Conservation (phyloP, 35 echinoderm and acorn worm species). For the Apostichopus parvimensis region DNA sequence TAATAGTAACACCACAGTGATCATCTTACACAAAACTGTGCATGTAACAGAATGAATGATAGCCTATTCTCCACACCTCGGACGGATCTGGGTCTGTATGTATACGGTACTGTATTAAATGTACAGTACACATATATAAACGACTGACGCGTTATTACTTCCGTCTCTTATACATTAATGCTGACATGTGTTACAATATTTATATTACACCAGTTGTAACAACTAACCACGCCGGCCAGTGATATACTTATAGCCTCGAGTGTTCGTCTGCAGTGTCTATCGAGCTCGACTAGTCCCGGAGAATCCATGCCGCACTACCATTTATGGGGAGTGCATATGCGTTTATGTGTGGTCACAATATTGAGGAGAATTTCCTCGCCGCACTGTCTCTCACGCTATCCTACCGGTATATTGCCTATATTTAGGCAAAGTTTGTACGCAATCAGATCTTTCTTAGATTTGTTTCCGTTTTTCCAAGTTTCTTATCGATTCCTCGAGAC, state of each 20-base stretch:
- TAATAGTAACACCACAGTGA: too few species aligned
- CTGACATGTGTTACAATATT: slow-evolving; percentile 8
- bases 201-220: slow-evolving; percentile 10
- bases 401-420: slow-evolving; percentile 44
- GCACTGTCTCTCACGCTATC: not conserved
- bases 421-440: slow-evolving; percentile 19
- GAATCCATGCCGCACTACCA: slow-evolving; percentile 36
- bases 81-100: too few species aligned
- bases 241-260: not conserved
- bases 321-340: slow-evolving; percentile 51
- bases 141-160: not conserved
- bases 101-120: too few species aligned
- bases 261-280: not conserved
- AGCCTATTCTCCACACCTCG: too few species aligned
- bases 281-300: not conserved
- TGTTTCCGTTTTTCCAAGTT: too few species aligned
- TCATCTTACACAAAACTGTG: too few species aligned
- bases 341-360: slow-evolving; percentile 2
- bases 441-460: not conserved
- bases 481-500: not conserved
- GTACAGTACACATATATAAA: not conserved
- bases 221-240: not conserved
- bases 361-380: slow-evolving; percentile 48
- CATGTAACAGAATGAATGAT: too few species aligned
- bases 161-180: not conserved